Conservation (phyloP, 1,140 invertebrate genomes). For the Choristoneura fumiferana region DNA sequence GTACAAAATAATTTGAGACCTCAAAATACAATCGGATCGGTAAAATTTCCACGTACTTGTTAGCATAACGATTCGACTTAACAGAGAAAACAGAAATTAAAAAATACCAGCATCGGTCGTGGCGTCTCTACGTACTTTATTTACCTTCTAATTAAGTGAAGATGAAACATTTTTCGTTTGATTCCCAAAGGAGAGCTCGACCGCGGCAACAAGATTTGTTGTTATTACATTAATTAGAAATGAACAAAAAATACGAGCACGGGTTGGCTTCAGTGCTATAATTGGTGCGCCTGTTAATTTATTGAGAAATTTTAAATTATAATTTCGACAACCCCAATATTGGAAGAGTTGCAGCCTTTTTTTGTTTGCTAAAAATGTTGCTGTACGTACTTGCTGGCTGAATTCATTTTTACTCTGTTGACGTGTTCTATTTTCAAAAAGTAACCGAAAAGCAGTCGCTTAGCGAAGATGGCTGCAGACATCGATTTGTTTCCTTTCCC, state of each 20-base stretch:
- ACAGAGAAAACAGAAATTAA: not conserved
- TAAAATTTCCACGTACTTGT: not conserved
- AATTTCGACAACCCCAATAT: not conserved
- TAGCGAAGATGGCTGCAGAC: not conserved
- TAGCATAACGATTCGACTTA: not conserved
- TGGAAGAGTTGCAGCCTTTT: too few species aligned
- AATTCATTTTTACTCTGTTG: not conserved
- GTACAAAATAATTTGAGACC: too few species aligned
- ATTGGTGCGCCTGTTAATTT: constrained; percentile 9
- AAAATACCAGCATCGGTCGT: constrained; percentile 26
- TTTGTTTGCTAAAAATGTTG: too few species aligned
- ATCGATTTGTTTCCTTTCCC: constrained; percentile 9
- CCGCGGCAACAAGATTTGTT: constrained; percentile 35
- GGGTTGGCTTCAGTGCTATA: not conserved
- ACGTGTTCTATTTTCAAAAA: constrained; percentile 4
- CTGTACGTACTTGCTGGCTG: not conserved
- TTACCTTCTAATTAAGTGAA: constrained; percentile 49
- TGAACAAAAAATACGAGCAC: not conserved
- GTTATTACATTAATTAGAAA: constrained; percentile 32
- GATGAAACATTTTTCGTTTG: constrained; percentile 34
- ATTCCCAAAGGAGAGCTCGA: constrained; percentile 27
- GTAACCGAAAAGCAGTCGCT: constrained; percentile 5
- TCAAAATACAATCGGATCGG: too few species aligned
- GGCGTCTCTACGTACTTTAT: constrained; percentile 26
- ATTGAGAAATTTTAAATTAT: not conserved